phyloP scores from a whole-genome alignment of 2,113 vertebrate genomes.

The Hipposideros armiger region DNA sequence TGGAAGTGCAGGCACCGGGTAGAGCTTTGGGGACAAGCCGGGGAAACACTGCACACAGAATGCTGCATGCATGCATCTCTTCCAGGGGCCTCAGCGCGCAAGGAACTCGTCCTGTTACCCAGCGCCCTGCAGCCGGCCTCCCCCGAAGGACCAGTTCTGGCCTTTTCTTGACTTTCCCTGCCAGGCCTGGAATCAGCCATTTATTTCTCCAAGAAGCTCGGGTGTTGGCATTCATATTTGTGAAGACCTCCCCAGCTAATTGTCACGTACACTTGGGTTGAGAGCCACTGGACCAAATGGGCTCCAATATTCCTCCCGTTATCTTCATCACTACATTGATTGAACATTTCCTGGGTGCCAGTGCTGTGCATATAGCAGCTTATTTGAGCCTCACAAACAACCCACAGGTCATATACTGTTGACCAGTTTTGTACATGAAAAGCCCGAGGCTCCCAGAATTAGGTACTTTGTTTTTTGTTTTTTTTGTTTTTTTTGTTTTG shows the following conservation, averaged over 20 bases:
- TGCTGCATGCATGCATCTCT: rapidly evolving
- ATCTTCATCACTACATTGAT: rapidly evolving
- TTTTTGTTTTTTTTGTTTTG: too few species aligned
- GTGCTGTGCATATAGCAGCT: background rate
- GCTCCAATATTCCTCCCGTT: rapidly evolving
- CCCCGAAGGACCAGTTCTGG: background rate
- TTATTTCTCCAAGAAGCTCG: background rate
- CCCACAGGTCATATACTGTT: background rate
- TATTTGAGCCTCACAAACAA: background rate
- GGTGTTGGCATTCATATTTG: rapidly evolving
- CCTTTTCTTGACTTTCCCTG: rapidly evolving
- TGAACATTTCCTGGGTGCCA: rapidly evolving
- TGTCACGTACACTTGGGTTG: rapidly evolving
- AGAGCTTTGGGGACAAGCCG: background rate
- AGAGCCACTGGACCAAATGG: rapidly evolving
- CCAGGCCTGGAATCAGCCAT: background rate
- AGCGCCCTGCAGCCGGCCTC: rapidly evolving
- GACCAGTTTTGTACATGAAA: background rate
- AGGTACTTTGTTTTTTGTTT: too few species aligned
- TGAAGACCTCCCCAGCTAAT: rapidly evolving
- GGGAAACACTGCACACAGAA: background rate
- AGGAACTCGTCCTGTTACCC: background rate
- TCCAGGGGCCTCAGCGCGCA: rapidly evolving
- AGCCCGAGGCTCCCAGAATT: background rate
- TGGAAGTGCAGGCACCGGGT: rapidly evolving